These are phyloP conservation scores for Cheumatopsyche charites DNA, from an alignment of 1,140 invertebrate species.

Conservation along the genomic window DNA sequence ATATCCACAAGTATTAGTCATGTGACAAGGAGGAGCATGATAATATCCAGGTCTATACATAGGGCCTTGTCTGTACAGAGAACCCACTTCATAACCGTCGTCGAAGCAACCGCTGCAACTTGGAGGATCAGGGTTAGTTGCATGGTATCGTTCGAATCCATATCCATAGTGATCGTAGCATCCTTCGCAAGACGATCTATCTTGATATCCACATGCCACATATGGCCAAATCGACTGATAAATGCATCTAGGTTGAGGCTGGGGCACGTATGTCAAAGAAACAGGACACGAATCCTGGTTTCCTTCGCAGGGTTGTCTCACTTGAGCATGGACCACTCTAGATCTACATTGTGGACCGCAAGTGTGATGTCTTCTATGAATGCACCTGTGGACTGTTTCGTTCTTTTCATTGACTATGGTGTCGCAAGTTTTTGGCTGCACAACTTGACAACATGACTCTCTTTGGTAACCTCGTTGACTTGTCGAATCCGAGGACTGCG, in stretches of 20 bases:
- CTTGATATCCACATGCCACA: constrained; percentile 37
- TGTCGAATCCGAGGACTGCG: constrained; percentile 16
- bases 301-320: constrained; percentile 41
- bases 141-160: constrained; percentile 39
- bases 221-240: constrained; percentile 44
- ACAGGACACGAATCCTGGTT: constrained; percentile 27
- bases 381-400: constrained; percentile 28
- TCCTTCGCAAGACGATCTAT: constrained; percentile 34
- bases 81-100: constrained; percentile 39
- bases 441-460: constrained; percentile 41
- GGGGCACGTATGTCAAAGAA: constrained; percentile 40
- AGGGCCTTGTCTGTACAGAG: constrained; percentile 44
- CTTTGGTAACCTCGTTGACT: background rate
- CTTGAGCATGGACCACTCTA: constrained; percentile 39
- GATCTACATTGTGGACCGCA: constrained; percentile 43
- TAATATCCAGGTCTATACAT: constrained; percentile 44
- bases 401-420: background rate
- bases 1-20: background rate
- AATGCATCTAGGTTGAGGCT: constrained; percentile 39
- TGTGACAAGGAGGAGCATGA: constrained; percentile 39
- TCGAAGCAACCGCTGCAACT: constrained; percentile 44
- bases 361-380: constrained; percentile 42
- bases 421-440: constrained; percentile 42
- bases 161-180: constrained; percentile 49
- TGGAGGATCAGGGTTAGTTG: constrained; percentile 9